Conservation (phyloP, 1,140 invertebrate genomes). For the Sminthurides bifidus region DNA sequence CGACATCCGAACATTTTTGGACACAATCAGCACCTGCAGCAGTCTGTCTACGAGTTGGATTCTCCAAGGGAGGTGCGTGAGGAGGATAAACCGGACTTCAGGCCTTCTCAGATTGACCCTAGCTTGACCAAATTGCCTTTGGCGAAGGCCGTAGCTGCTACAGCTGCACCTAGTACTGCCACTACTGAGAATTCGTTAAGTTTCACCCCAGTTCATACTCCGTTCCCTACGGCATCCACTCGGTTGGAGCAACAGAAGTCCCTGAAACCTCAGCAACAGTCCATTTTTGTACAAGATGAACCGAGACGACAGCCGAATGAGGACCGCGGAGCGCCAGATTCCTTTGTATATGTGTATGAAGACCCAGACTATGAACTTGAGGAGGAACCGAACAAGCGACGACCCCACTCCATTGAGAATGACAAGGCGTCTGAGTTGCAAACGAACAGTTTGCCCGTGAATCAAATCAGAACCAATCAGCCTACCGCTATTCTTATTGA, state of each 20-base stretch:
- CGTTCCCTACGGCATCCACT: neutral
- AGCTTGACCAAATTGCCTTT: conserved; percentile 4
- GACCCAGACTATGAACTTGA: conserved; percentile 29
- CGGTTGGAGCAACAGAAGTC: neutral
- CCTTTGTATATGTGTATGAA: conserved; percentile 30
- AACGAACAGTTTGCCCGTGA: neutral
- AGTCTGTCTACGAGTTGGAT: conserved; percentile 12
- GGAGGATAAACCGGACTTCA: conserved; percentile 1
- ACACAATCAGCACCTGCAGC: conserved; percentile 21
- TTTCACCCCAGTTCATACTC: conserved; percentile 3
- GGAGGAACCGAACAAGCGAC: conserved; percentile 1
- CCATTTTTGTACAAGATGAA: neutral
- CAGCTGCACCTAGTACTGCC: neutral
- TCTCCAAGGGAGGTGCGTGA: neutral
- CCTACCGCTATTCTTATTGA: conserved; percentile 1
- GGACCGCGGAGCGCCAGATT: neutral
- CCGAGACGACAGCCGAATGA: neutral
- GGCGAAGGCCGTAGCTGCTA: neutral
- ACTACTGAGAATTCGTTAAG: conserved; percentile 4
- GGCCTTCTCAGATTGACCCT: conserved; percentile 17
- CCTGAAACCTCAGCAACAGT: neutral
- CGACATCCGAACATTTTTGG: conserved; percentile 31
- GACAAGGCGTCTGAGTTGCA: neutral
- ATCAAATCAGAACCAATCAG: neutral
- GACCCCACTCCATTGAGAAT: neutral